Evolutionary conservation across 2,113 vertebrate species (phyloP).

Genomic region (Coptodon bakossiorum): DNA sequence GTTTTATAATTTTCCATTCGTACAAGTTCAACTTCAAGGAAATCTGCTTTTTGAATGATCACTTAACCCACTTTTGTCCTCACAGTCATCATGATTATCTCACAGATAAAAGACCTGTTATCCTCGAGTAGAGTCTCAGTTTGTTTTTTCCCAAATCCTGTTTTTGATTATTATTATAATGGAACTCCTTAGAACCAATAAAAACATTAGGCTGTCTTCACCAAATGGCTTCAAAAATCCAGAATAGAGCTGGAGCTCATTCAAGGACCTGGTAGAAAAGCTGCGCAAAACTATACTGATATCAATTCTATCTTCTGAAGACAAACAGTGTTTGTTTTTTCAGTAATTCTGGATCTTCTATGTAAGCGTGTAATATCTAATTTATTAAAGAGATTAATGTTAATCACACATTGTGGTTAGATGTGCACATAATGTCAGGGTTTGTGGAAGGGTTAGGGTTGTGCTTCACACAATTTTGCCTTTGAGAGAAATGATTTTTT

Average conservation of each 20-base stretch:
- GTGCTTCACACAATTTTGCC: neutral
- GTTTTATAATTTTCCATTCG: rapidly evolving
- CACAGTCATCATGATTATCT: rapidly evolving
- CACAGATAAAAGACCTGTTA: rapidly evolving
- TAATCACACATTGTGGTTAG: neutral
- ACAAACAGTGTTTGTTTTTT: neutral
- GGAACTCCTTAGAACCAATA: rapidly evolving
- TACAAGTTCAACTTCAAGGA: neutral
- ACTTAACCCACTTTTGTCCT: neutral
- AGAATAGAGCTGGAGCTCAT: neutral
- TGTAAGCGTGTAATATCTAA: neutral
- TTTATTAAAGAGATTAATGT: neutral
- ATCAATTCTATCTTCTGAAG: neutral
- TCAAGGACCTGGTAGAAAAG: neutral
- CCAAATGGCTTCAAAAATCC: neutral
- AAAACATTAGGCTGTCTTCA: neutral
- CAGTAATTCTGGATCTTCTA: neutral
- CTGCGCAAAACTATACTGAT: rapidly evolving
- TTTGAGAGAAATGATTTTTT: neutral
- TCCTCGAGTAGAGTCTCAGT: neutral
- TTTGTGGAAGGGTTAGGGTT: neutral
- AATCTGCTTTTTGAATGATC: neutral
- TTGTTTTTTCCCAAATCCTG: neutral
- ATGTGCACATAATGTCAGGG: neutral
- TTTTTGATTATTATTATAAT: neutral